Conservation (phyloP, 2,797 vertebrate genomes). For the Taenioides sp. region DNA sequence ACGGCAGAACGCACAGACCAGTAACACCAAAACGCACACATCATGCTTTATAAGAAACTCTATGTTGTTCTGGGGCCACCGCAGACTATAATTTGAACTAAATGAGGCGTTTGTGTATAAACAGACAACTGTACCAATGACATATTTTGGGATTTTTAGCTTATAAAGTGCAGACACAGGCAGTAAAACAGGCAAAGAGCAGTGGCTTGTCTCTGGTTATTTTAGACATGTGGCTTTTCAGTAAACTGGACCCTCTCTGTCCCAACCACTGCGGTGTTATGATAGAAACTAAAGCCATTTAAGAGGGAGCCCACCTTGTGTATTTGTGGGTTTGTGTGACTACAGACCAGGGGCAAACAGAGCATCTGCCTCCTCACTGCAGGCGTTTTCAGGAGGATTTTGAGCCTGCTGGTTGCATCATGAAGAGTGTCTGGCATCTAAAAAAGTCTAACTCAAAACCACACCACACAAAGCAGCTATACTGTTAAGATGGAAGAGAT, state of each 20-base stretch:
- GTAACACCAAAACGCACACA: conserved; percentile 64
- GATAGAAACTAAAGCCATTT: conserved; percentile 65
- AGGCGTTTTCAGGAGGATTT: conserved; percentile 12
- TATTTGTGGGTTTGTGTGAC: conserved; percentile 26
- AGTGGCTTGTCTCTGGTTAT: conserved; percentile 66
- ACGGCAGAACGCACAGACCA: conserved; percentile 40
- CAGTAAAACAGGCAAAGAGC: conserved; percentile 68
- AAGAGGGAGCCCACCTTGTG: conserved; percentile 50
- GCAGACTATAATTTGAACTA: conserved; percentile 73
- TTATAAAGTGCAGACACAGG: conserved; percentile 69
- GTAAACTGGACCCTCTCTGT: conserved; percentile 57
- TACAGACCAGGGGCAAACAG: conserved; percentile 8
- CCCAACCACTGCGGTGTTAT: conserved; percentile 57
- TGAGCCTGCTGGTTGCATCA: conserved; percentile 24
- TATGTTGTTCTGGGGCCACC: conserved; percentile 58
- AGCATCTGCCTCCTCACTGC: conserved; percentile 6
- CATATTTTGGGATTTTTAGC: conserved; percentile 76
- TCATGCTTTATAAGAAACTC: conserved; percentile 62
- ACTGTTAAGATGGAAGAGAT: background rate
- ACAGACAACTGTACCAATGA: conserved; percentile 66
- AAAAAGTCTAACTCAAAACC: conserved; percentile 1
- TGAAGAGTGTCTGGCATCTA: conserved; percentile 6
- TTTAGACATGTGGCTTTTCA: conserved; percentile 66
- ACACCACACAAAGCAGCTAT: background rate
- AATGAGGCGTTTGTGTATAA: conserved; percentile 72